Percentiles rank a stretch among this genome's conserved stretches.
Conservation (phyloP, 1,140 invertebrate genomes). For the Cyclina sinensis region DNA sequence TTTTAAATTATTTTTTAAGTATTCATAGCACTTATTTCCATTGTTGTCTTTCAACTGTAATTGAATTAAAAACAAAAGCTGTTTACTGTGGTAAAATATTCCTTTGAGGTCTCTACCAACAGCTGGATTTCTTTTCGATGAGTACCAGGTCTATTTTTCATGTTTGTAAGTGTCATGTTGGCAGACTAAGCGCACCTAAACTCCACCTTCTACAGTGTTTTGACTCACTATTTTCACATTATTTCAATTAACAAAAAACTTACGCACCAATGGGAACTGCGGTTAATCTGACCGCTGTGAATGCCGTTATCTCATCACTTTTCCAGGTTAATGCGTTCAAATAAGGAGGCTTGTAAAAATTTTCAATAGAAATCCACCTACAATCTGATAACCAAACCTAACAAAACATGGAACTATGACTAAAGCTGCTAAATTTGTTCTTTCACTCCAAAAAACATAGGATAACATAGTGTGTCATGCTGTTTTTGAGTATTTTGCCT, state of each 20-base stretch:
- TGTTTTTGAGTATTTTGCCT: no score
- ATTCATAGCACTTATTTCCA: slow-evolving; percentile 6
- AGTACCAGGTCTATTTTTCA: not conserved
- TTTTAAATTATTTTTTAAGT: slow-evolving; percentile 46
- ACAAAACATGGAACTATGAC: not conserved
- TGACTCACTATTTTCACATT: not conserved
- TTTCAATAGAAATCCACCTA: not conserved
- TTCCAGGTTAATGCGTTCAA: slow-evolving; percentile 18
- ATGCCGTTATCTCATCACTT: not conserved
- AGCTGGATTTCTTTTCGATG: not conserved
- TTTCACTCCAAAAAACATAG: no score
- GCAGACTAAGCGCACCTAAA: not conserved
- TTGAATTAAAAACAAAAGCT: slow-evolving; percentile 26
- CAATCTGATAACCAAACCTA: not conserved
- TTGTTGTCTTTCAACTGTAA: slow-evolving; percentile 26
- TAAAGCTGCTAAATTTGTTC: not conserved
- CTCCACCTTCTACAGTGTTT: slow-evolving; percentile 13
- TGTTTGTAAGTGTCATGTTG: not conserved
- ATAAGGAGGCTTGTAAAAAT: not conserved
- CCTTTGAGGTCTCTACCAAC: not conserved
- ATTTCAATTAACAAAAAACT: slow-evolving; percentile 38
- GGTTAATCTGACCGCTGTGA: not conserved
- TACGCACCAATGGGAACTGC: not conserved
- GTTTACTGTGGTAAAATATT: not conserved
- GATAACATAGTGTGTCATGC: no score